Percentiles rank a stretch among this genome's conserved stretches.
Conservation (phyloP, 2,113 vertebrate species). For the Toxotes chatareus region DNA sequence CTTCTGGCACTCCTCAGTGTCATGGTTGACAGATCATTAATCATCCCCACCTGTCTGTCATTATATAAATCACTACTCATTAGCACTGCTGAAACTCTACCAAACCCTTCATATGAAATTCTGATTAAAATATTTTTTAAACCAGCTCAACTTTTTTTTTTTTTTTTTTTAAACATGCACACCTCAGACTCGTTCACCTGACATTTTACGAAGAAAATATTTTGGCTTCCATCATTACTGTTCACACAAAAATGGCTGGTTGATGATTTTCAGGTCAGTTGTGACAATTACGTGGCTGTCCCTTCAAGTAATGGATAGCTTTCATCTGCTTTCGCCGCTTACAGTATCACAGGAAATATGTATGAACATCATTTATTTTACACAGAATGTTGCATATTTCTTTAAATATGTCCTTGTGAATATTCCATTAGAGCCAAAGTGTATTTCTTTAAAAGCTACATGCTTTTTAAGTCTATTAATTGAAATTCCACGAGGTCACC, state of each 20-base stretch:
- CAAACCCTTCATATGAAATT: background rate
- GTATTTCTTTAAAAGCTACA: constrained; percentile 50
- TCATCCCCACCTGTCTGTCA: constrained; percentile 25
- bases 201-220: background rate
- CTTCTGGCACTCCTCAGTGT: constrained; percentile 2
- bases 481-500: constrained; percentile 74
- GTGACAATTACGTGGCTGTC: background rate
- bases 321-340: constrained; percentile 1
- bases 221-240: background rate
- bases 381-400: background rate
- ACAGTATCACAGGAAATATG: background rate
- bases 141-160: background rate
- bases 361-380: background rate
- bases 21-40: constrained; percentile 11
- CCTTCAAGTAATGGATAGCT: background rate
- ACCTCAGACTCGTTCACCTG: background rate
- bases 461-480: constrained; percentile 70
- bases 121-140: background rate
- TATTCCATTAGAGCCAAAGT: constrained; percentile 27
- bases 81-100: background rate
- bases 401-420: constrained; percentile 44
- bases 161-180: background rate
- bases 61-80: constrained; percentile 32
- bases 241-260: background rate
- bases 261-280: background rate